A percentile compares a stretch with the other conserved stretches of the same genome.
These are phyloP conservation scores for Rhyacophila evoluta DNA, from an alignment of 2,888 invertebrate species.

Conservation along the genomic window DNA sequence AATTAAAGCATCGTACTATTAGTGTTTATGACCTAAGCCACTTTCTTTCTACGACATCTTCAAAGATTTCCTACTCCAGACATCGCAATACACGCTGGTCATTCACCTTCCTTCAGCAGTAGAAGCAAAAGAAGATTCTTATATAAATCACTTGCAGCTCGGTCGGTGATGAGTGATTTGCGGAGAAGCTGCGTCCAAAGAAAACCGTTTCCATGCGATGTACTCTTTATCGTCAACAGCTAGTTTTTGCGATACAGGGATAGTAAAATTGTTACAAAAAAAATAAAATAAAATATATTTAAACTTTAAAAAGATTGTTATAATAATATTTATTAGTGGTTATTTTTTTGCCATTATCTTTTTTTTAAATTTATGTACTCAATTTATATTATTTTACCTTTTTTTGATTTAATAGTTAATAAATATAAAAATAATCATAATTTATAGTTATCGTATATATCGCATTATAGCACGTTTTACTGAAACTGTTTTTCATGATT, in stretches of 20 bases:
- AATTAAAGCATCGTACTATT: neutral
- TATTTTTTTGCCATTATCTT: too few relatives aligned
- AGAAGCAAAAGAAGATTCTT: neutral
- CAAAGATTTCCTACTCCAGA: neutral
- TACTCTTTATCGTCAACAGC: neutral
- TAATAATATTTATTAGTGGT: too few relatives aligned
- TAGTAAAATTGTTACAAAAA: neutral
- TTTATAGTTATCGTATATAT: too few relatives aligned
- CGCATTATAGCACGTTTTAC: too few relatives aligned
- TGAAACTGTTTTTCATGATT: too few relatives aligned
- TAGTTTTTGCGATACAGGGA: neutral
- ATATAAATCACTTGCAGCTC: neutral
- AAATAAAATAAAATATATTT: too few relatives aligned
- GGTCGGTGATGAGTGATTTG: neutral
- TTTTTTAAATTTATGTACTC: too few relatives aligned
- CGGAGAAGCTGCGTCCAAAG: neutral
- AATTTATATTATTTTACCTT: too few relatives aligned
- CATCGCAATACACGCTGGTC: neutral
- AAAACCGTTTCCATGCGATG: neutral
- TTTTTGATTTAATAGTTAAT: too few relatives aligned
- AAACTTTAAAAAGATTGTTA: too few relatives aligned
- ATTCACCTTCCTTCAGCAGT: neutral
- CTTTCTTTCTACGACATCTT: slow-evolving; percentile 12
- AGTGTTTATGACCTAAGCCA: neutral
- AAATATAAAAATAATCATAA: too few relatives aligned